Base-by-base conservation (phyloP, 2,888 invertebrate genomes). In the Cremastinae sp. region DNA sequence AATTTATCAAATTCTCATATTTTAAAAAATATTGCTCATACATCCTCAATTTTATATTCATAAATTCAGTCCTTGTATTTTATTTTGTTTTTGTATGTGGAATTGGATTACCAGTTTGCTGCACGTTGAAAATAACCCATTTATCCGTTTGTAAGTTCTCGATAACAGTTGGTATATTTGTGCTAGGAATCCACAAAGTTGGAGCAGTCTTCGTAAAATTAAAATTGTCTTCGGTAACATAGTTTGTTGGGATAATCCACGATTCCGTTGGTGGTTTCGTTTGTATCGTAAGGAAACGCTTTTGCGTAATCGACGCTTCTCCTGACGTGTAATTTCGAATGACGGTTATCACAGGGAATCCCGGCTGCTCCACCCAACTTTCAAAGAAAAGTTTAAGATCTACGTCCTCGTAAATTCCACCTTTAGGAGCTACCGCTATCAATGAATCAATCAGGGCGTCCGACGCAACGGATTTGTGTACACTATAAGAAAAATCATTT, bases 41-140 rank as follows among this genome's bases (percentile, higher is more conserved):
- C n/a, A n/a, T n/a, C n/a, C n/a, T n/a, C n/a, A n/a, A n/a, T n/a
- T n/a, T n/a, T n/a, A n/a, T n/a, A n/a, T n/a, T n/a, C n/a, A n/a
- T n/a, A n/a, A n/a, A n/a, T n/a, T n/a, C n/a, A n/a, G n/a, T n/a
- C n/a, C n/a, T n/a, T n/a, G n/a, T n/a, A n/a, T n/a, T n/a, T n/a
- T n/a, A n/a, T n/a, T n/a, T n/a, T n/a, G n/a, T n/a, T n/a, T n/a
- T n/a, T n/a, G n/a, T n/a, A n/a, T n/a, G n/a, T n/a, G n/a, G n/a
- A n/a, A n/a, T n/a, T n/a, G n/a, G n/a, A n/a, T 83, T 82, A 93
- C 93, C 93, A 72, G 92, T 92, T 84, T 93, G 92, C 79, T 93
- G 92, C 58, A 92, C 91, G 81, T 94, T 94, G 14, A 94, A 82
- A 53, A 94, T 91, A 71, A 92, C 90, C 94, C 94, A 94, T 0